Conservation (phyloP, 2,113 vertebrate species). For the Prolemur simus region DNA sequence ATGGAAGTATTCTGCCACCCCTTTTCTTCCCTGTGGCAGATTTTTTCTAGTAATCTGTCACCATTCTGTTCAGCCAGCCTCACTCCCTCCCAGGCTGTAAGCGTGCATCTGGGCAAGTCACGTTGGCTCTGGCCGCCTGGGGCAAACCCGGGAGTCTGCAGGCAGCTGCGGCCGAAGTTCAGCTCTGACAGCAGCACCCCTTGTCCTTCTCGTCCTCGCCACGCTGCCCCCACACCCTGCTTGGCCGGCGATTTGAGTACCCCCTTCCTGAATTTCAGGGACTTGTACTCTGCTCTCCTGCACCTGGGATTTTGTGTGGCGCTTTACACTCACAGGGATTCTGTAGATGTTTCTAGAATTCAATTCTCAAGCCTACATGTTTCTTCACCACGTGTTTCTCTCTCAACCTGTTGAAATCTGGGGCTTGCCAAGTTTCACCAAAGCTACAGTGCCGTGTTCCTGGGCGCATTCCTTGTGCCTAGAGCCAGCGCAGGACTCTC, state of each 20-base stretch:
- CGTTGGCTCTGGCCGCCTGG: not conserved
- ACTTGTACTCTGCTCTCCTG: too few species aligned
- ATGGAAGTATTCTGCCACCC: not conserved
- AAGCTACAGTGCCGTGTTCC: not conserved
- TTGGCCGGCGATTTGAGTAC: rapidly evolving
- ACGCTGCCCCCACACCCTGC: not conserved
- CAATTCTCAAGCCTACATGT: not conserved
- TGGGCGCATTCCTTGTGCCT: not conserved
- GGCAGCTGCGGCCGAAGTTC: not conserved
- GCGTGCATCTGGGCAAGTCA: not conserved
- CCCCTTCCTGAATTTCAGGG: rapidly evolving
- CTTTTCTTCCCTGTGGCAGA: not conserved
- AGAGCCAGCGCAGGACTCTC: not conserved
- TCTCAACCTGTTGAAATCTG: not conserved
- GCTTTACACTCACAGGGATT: not conserved
- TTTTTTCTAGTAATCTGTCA: not conserved
- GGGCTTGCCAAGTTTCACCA: not conserved
- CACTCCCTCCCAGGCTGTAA: not conserved
- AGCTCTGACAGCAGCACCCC: not conserved
- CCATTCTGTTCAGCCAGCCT: not conserved
- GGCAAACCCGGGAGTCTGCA: not conserved
- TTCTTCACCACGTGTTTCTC: not conserved
- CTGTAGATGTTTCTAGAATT: not conserved
- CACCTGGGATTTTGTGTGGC: not conserved
- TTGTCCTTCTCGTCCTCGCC: not conserved